A percentile compares a stretch with the other conserved stretches of the same genome.
Conservation (phyloP, 2,797 vertebrate species). For the Aotus griseimembra region DNA sequence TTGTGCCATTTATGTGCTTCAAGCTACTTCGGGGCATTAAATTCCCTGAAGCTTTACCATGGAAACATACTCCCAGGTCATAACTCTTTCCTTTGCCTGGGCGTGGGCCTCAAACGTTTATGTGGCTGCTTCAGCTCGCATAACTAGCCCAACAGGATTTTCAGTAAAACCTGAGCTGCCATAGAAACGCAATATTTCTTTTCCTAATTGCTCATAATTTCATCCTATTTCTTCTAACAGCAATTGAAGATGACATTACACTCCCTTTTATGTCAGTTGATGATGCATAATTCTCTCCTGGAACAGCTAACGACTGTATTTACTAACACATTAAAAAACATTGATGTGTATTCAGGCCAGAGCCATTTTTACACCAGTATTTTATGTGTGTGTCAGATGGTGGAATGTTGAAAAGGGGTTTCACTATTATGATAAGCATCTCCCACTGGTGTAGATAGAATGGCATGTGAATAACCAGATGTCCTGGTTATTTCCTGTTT, state of each 20-base stretch:
- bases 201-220: slow-evolving; percentile 80
- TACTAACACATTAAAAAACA: slow-evolving; percentile 79
- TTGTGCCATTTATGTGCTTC: slow-evolving; percentile 68
- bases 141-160: slow-evolving; percentile 61
- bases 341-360: slow-evolving; percentile 71
- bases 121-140: neutral
- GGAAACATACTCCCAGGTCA: slow-evolving; percentile 57
- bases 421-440: slow-evolving; percentile 34
- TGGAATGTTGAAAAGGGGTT: slow-evolving; percentile 38
- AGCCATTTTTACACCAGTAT: slow-evolving; percentile 59
- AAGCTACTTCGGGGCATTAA: slow-evolving; percentile 58
- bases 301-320: slow-evolving; percentile 70
- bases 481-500: neutral
- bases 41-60: slow-evolving; percentile 66
- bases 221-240: slow-evolving; percentile 76
- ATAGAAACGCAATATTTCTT: slow-evolving; percentile 71
- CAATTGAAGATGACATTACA: slow-evolving; percentile 78
- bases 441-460: neutral
- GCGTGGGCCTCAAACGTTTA: neutral
- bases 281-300: slow-evolving; percentile 67
- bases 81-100: slow-evolving; percentile 59
- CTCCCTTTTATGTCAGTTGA: slow-evolving; percentile 74
- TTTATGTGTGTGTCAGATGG: slow-evolving; percentile 73
- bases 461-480: neutral
- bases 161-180: slow-evolving; percentile 73